Conservation (phyloP, 2,113 vertebrate species). For the Oryzias celebensis region DNA sequence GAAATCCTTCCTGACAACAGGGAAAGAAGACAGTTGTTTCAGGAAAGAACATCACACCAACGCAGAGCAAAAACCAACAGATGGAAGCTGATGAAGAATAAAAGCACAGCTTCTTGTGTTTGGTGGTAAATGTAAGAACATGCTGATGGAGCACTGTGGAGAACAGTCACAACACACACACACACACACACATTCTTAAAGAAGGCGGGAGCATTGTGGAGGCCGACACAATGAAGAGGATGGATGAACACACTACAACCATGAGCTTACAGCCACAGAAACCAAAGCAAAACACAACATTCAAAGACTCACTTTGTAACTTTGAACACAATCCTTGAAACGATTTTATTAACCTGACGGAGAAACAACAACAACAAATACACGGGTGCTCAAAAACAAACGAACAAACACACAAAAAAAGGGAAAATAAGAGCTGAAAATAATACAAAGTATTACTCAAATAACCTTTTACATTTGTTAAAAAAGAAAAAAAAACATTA, state of each 20-base stretch:
- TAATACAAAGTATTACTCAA: constrained; percentile 68
- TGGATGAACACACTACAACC: not conserved
- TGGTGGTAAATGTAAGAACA: constrained; percentile 12
- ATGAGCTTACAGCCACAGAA: constrained; percentile 25
- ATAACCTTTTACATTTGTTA: constrained; percentile 71
- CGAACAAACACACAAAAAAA: not conserved
- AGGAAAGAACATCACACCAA: too few species aligned
- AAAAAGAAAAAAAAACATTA: constrained; percentile 68
- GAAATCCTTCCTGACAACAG: constrained; percentile 12
- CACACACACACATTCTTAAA: constrained; percentile 24
- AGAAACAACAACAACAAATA: constrained; percentile 30
- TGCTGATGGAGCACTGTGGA: constrained; percentile 26
- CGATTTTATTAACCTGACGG: constrained; percentile 27
- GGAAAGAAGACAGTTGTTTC: not conserved
- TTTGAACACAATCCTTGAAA: constrained; percentile 31
- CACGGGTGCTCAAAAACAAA: not conserved
- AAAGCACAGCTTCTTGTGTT: not conserved
- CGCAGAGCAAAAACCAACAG: too few species aligned
- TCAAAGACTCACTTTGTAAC: constrained; percentile 20
- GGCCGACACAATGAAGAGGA: constrained; percentile 11
- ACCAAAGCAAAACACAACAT: constrained; percentile 16
- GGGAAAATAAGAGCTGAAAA: constrained; percentile 30
- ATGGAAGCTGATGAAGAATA: constrained; percentile 16
- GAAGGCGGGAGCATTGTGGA: constrained; percentile 44
- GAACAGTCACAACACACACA: constrained; percentile 30